phyloP scores from a whole-genome alignment of 1,140 invertebrate species.

The Platyscapa corneri region DNA sequence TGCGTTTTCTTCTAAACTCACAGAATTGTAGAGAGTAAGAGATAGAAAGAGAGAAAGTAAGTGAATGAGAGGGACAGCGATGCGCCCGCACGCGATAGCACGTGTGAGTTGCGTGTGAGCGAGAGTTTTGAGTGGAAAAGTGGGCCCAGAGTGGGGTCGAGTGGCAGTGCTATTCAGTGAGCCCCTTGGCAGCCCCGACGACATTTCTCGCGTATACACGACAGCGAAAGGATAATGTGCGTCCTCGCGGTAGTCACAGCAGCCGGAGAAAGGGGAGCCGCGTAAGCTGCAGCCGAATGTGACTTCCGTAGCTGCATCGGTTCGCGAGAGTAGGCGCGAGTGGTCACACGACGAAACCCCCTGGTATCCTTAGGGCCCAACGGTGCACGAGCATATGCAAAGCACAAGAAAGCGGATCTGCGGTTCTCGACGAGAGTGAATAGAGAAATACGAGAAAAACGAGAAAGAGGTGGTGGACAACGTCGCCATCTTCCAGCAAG shows the following conservation, averaged over 20 bases:
- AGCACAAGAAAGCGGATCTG: too few relatives aligned
- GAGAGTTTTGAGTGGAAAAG: conserved; percentile 19
- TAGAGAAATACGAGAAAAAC: too few relatives aligned
- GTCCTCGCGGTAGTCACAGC: neutral
- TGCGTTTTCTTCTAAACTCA: neutral
- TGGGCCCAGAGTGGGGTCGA: neutral
- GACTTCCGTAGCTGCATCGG: neutral
- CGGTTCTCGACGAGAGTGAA: too few relatives aligned
- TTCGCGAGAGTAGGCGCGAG: neutral
- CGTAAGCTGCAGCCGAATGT: conserved; percentile 56
- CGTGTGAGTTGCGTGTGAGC: neutral
- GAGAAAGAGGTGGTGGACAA: too few relatives aligned
- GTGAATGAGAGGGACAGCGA: neutral
- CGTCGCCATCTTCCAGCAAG: too few relatives aligned
- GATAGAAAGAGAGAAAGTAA: neutral
- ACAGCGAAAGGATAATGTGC: conserved; percentile 62
- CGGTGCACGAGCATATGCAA: too few relatives aligned
- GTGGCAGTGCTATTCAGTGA: too few relatives aligned
- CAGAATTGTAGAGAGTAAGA: neutral
- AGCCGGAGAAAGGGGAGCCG: conserved; percentile 67
- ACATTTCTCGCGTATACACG: conserved; percentile 13
- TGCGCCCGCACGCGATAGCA: neutral
- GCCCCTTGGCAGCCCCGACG: neutral
- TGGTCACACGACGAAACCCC: too few relatives aligned
- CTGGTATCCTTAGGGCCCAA: neutral